Evolutionary conservation across 1,140 invertebrate genomes (phyloP).

Genomic region (Apis florea): DNA sequence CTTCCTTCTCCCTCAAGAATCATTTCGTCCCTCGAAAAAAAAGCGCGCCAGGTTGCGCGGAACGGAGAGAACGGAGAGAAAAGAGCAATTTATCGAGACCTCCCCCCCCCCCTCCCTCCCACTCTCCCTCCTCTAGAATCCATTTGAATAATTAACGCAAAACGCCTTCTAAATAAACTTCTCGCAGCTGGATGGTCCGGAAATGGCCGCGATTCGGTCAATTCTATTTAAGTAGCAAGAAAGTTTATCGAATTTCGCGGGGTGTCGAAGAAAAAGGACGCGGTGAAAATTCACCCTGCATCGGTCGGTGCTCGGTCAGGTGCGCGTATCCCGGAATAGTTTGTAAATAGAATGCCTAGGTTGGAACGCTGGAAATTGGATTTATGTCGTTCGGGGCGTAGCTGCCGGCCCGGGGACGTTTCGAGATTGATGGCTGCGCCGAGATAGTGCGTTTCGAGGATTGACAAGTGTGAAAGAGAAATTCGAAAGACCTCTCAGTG

Average conservation of each 20-base stretch:
- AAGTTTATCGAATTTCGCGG: slow-evolving; percentile 63
- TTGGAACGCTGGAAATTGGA: slow-evolving; percentile 37
- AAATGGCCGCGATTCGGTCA: slow-evolving; percentile 74
- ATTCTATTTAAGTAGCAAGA: slow-evolving; percentile 69
- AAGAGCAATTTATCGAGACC: slow-evolving; percentile 77
- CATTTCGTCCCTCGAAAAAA: background rate
- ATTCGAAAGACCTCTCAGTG: background rate
- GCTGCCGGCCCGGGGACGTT: slow-evolving; percentile 8
- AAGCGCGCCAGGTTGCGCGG: background rate
- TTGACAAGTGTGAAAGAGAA: slow-evolving; percentile 40
- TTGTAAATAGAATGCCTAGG: slow-evolving; percentile 45
- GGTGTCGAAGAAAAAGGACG: slow-evolving; percentile 28
- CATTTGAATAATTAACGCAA: slow-evolving; percentile 81
- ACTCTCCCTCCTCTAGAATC: slow-evolving; percentile 63
- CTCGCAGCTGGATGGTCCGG: slow-evolving; percentile 68
- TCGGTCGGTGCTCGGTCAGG: slow-evolving; percentile 5
- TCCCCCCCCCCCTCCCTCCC: slow-evolving; percentile 59
- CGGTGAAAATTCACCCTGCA: slow-evolving; percentile 25
- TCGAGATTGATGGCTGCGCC: slow-evolving; percentile 31
- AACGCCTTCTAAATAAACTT: slow-evolving; percentile 78
- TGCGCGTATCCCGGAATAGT: slow-evolving; percentile 35
- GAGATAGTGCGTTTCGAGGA: slow-evolving; percentile 41
- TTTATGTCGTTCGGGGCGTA: slow-evolving; percentile 40
- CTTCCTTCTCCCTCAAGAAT: background rate
- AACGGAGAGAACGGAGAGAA: slow-evolving; percentile 64